Base-by-base conservation (phyloP, 2,888 invertebrate genomes). In the Acronicta aceris region DNA sequence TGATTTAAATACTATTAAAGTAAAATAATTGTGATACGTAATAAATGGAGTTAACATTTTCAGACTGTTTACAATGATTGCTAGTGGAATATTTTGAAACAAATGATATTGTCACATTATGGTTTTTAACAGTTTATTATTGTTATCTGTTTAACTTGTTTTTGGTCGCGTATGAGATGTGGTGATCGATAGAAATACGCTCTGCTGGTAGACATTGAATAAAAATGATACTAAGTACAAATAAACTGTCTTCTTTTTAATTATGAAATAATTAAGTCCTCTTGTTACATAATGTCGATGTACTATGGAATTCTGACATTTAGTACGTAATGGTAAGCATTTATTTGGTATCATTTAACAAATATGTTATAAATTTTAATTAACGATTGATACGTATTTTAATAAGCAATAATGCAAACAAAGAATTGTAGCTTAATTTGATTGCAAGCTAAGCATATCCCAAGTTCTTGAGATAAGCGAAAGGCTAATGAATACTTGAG, bases 71-170 rank as follows among this genome's bases (percentile, higher is more conserved):
- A 92, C 91, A 91, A 88, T 76, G 75, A 84, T 83, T 84, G 88
- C 85, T 87, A 82, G 89, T 84, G 84, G 48, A 40, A 84, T 85
- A 84, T 90, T 90, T 92, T 89, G 83, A 65, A 72, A 81, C 84
- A 78, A 83, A 86, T 82, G 78, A 83, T 87, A 80, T 86, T 87
- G 57, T 62, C 65, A 58, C 70, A 84, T 85, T 87, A 84, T 89
- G 89, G 85, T 85, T 88, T 87, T 76, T 87, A 86, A 90, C 90
- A 89, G 89, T 90, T 89, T 90, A 90, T 91, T 89, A 89, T 89
- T 92, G 91, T 93, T 92, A 81, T 89, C 89, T 91, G 90, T 92
- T 90, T 51, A 65, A 64, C 52, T 68, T 62, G 43, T 36, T 60
- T 65, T 67, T 38, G 46, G 49, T n/a, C 42, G 55, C 43, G 57